Evolutionary conservation across 2,797 vertebrate species (phyloP), one percentile per base, ranked within the genome.

Genomic region (Lates japonicus): DNA sequence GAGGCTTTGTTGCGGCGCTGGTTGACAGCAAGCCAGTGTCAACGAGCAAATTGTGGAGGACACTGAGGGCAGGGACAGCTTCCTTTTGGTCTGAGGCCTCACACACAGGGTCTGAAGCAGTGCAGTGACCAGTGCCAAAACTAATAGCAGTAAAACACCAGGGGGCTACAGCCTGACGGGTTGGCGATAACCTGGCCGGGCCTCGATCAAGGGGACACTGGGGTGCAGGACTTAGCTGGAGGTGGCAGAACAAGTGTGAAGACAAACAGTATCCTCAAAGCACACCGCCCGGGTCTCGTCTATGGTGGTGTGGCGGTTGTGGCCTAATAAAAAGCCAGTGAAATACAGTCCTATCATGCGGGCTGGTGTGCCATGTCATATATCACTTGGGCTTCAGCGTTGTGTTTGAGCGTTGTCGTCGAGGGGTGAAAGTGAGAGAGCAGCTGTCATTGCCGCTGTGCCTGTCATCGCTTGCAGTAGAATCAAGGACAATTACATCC

Each of bases 381-480:
- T 57, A 90, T 93, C 89, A 89, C 78, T n/a, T 0, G 52, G 76
- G 78, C 59, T 83, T 78, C 76, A 62, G 78, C 85, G 4, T 78
- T 80, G 82, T 51, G 51, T 69, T 89, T n/a, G n/a, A n/a, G n/a
- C 80, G 67, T 62, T 60, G 42, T 67, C 20, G 31, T 57, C 87
- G n/a, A n/a, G 0, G 80, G 74, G 79, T 67, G 82, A 89, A 80
- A 90, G 90, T 88, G 88, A 88, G 90, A 83, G 81, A n/a, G 88
- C 76, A 85, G 82, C 83, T 84, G 87, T 86, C 78, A 80, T 1
- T 9, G 70, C 83, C 6, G 48, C 84, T 35, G 80, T 44, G 54
- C 49, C 83, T 82, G 88, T 88, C 88, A 83, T 78, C n/a, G 9
- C 77, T 80, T 5, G 42, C 46, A 35, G 76, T 35, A 31, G 74